Percentiles rank a stretch among this genome's conserved stretches.
These are phyloP conservation scores for Drosophila willistoni DNA, from an alignment of 1,140 invertebrate genomes.

Conservation along the genomic window DNA sequence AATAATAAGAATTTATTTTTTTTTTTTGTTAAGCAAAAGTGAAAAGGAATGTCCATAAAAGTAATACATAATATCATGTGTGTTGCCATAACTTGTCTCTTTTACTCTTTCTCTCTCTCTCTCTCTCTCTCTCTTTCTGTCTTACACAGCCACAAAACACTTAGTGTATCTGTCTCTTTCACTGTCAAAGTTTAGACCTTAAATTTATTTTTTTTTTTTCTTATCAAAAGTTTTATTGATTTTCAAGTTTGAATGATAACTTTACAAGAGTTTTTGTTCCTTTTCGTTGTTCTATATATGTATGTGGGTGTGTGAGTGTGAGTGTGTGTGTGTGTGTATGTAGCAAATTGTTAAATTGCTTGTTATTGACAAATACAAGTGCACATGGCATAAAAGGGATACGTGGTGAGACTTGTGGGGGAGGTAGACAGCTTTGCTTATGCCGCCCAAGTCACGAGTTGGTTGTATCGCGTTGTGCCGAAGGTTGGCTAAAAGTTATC, in stretches of 20 bases:
- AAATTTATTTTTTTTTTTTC: slow-evolving; percentile 24
- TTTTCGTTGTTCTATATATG: slow-evolving; percentile 18
- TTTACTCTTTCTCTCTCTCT: neutral
- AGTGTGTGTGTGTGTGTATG: slow-evolving; percentile 41
- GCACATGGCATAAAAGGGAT: slow-evolving; percentile 26
- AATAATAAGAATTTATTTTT: neutral
- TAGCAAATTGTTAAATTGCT: slow-evolving; percentile 77
- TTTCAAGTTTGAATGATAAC: slow-evolving; percentile 81
- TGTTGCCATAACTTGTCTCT: neutral
- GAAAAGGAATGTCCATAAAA: neutral
- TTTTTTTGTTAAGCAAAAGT: neutral
- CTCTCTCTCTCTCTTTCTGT: neutral
- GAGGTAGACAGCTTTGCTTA: neutral
- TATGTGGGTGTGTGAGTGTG: neutral
- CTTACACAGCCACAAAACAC: no score
- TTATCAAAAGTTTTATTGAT: slow-evolving; percentile 79
- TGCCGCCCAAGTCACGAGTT: slow-evolving; percentile 9
- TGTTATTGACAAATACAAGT: slow-evolving; percentile 79
- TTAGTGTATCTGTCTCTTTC: neutral
- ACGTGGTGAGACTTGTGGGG: neutral
- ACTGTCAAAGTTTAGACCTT: slow-evolving; percentile 14
- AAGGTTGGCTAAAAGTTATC: slow-evolving; percentile 62
- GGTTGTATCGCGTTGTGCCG: slow-evolving; percentile 41
- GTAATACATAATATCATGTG: slow-evolving; percentile 13
- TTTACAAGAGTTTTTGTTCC: slow-evolving; percentile 71